Evolutionary conservation across 2,113 vertebrate species (phyloP).

Genomic region (Gobio gobio): DNA sequence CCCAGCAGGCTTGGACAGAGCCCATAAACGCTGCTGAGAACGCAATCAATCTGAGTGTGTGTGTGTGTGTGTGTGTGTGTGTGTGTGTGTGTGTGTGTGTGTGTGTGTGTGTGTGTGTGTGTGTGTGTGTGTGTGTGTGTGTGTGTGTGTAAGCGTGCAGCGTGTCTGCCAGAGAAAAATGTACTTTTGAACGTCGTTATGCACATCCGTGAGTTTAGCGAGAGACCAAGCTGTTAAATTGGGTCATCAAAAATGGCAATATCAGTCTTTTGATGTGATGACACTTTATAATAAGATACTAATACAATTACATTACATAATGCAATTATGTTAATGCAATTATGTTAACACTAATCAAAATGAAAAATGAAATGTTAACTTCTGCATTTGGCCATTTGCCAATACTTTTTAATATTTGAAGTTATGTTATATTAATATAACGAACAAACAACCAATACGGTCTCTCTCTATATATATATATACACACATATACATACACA

Average conservation of each 20-base stretch:
- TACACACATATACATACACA: too few relatives aligned
- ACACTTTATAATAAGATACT: background rate
- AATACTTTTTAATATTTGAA: background rate
- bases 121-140: background rate
- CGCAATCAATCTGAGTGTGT: slow-evolving; percentile 59
- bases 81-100: too few relatives aligned
- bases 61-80: background rate
- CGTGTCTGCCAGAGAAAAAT: slow-evolving; percentile 49
- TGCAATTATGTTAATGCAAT: background rate
- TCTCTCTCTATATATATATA: background rate
- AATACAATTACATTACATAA: slow-evolving; percentile 2
- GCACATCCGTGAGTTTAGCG: slow-evolving; percentile 44
- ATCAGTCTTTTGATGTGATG: background rate
- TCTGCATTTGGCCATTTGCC: background rate
- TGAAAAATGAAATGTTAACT: background rate
- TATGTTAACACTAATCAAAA: background rate
- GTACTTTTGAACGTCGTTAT: slow-evolving; percentile 37
- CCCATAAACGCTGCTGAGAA: slow-evolving; percentile 58
- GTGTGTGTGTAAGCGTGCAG: background rate
- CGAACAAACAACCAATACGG: background rate
- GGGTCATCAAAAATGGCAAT: background rate
- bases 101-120: slow-evolving; percentile 25
- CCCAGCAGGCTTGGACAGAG: slow-evolving; percentile 49
- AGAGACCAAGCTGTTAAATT: background rate
- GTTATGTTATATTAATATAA: background rate